Conservation (phyloP, 2,888 invertebrate species). For the Drosophila anomalata region DNA sequence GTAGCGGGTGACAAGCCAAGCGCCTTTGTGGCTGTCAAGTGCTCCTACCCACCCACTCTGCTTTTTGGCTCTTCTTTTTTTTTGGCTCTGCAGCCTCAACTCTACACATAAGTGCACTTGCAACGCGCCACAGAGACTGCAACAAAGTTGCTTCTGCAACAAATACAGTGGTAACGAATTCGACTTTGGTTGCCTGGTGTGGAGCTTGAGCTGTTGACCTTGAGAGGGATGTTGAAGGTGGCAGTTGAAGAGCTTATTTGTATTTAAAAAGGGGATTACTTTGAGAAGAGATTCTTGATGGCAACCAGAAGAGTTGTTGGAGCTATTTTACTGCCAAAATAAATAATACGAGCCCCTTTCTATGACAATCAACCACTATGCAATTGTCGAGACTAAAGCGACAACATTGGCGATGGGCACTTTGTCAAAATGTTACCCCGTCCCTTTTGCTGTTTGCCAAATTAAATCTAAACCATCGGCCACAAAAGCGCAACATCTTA, state of each 20-base stretch:
- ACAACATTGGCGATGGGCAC: conserved; percentile 39
- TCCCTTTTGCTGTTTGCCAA: conserved; percentile 51
- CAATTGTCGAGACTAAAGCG: conserved; percentile 13
- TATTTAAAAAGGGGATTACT: background rate
- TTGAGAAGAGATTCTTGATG: background rate
- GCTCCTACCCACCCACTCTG: conserved; percentile 10
- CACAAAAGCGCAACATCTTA: conserved; percentile 45
- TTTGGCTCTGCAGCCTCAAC: conserved; percentile 56
- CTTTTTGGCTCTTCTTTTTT: conserved; percentile 5
- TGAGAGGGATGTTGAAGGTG: conserved; percentile 27
- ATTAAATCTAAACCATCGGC: conserved; percentile 51
- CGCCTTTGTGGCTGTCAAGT: conserved; percentile 78
- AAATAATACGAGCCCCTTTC: background rate
- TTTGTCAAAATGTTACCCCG: conserved; percentile 47
- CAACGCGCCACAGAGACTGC: conserved; percentile 39
- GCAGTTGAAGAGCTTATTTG: conserved; percentile 7
- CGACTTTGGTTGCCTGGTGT: background rate
- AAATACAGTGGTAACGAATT: conserved; percentile 39
- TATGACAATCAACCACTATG: conserved; percentile 23
- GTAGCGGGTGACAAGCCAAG: conserved; percentile 75
- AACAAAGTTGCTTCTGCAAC: conserved; percentile 42
- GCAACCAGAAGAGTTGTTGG: no score
- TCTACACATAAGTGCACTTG: conserved; percentile 72
- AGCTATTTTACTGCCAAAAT: background rate
- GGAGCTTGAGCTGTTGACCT: conserved; percentile 36